Conservation (phyloP, 2,888 invertebrate species). For the Pterostichus niger region DNA sequence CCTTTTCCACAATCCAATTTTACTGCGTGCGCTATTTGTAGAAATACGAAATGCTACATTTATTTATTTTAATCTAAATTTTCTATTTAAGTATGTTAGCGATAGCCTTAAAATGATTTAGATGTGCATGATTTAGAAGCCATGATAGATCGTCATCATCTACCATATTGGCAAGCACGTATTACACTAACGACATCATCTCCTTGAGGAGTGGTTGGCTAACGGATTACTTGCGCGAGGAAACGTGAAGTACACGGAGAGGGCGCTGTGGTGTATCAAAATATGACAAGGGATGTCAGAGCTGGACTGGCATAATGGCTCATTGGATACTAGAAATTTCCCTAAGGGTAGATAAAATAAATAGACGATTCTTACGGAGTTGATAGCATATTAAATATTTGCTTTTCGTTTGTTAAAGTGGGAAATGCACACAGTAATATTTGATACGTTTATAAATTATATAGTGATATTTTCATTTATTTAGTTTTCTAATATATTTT, state of each 20-base stretch:
- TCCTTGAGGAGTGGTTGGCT: constrained; percentile 6
- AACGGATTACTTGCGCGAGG: constrained; percentile 4
- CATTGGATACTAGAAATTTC: background rate
- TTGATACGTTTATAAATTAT: background rate
- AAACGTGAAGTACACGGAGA: too few relatives aligned
- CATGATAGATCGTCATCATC: background rate
- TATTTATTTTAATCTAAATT: too few relatives aligned
- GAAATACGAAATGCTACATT: too few relatives aligned
- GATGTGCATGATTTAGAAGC: background rate
- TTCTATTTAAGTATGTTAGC: background rate
- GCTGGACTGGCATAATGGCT: background rate
- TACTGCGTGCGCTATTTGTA: too few relatives aligned
- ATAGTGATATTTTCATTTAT: background rate
- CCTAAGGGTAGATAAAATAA: background rate
- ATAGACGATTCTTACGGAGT: background rate
- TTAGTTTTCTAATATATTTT: background rate
- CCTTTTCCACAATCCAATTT: too few relatives aligned
- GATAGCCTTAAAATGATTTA: background rate
- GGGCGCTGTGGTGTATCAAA: constrained; percentile 22
- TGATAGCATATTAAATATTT: constrained; percentile 7
- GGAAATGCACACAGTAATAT: too few relatives aligned
- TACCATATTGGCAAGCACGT: background rate
- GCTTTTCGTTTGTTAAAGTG: background rate
- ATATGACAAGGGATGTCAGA: constrained; percentile 30
- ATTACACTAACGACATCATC: constrained; percentile 32